Evolutionary conservation across 2,888 invertebrate species (phyloP).

Genomic region (Plutella xylostella): DNA sequence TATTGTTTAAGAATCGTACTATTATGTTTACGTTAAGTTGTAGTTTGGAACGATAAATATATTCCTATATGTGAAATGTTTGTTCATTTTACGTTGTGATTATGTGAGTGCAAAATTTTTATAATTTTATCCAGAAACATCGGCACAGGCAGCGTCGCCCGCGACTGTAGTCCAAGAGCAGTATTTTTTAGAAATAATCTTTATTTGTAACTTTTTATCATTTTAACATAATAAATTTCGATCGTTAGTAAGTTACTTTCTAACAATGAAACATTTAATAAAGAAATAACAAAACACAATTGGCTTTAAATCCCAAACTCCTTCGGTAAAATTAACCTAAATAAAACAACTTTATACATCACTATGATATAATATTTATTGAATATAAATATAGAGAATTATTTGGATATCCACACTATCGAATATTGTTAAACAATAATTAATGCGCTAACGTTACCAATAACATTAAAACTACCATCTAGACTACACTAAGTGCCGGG

Average conservation of each 20-base stretch:
- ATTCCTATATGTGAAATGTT: slow-evolving; percentile 64
- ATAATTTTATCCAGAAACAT: slow-evolving; percentile 50
- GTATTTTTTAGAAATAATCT: slow-evolving; percentile 67
- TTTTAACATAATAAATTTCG: slow-evolving; percentile 64
- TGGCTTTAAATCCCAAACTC: not conserved
- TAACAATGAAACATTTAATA: slow-evolving; percentile 70
- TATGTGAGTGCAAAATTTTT: slow-evolving; percentile 65
- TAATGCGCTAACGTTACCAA: slow-evolving; percentile 25
- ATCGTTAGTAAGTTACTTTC: slow-evolving; percentile 70
- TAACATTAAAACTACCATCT: slow-evolving; percentile 17
- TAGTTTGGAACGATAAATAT: slow-evolving; percentile 20
- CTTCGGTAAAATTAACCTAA: not conserved
- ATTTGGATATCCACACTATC: slow-evolving; percentile 62
- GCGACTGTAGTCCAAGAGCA: slow-evolving; percentile 58
- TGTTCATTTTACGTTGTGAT: slow-evolving; percentile 66
- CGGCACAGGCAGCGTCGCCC: slow-evolving; percentile 32
- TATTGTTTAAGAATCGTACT: slow-evolving; percentile 1
- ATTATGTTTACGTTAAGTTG: slow-evolving; percentile 5
- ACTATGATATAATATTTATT: slow-evolving; percentile 46
- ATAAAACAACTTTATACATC: slow-evolving; percentile 22
- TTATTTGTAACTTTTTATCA: slow-evolving; percentile 40
- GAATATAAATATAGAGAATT: slow-evolving; percentile 55
- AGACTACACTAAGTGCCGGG: slow-evolving; percentile 52
- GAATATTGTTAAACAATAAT: slow-evolving; percentile 41
- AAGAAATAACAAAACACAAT: slow-evolving; percentile 52